Percentiles rank a stretch among this genome's conserved stretches.
Evolutionary conservation across 2,797 vertebrate genomes (phyloP).

Genomic region (Pseudotriccus pelzelni): DNA sequence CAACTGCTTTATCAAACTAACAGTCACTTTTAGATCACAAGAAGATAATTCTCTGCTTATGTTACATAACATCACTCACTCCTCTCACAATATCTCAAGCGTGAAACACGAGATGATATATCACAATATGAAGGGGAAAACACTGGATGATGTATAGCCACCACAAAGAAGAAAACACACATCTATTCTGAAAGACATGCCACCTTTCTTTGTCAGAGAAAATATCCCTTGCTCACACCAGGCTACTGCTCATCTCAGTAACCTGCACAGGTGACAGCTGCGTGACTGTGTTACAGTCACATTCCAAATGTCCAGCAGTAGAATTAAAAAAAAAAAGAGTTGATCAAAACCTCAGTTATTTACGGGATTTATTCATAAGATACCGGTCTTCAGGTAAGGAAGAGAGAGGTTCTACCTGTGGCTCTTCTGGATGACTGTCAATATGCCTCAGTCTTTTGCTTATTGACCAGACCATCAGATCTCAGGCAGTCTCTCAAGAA

Average conservation of each 20-base stretch:
- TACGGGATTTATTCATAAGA: not conserved
- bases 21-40: conserved; percentile 54
- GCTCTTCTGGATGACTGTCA: not conserved
- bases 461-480: not conserved
- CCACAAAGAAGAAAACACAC: not conserved
- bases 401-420: not conserved
- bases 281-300: rapidly evolving
- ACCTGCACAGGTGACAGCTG: not conserved
- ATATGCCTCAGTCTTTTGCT: not conserved
- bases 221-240: not conserved
- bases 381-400: not conserved
- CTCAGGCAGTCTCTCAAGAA: not conserved
- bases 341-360: not conserved
- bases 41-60: conserved; percentile 47
- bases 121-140: conserved; percentile 22
- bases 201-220: not conserved
- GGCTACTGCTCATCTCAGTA: not conserved
- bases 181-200: not conserved
- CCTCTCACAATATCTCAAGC: conserved; percentile 29
- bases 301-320: not conserved
- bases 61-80: conserved; percentile 65
- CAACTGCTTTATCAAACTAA: conserved; percentile 70
- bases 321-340: not conserved
- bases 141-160: conserved; percentile 34
- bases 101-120: conserved; percentile 37